These are phyloP conservation scores for Plagodis dolabraria DNA, from an alignment of 2,888 invertebrate species.

Conservation along the genomic window DNA sequence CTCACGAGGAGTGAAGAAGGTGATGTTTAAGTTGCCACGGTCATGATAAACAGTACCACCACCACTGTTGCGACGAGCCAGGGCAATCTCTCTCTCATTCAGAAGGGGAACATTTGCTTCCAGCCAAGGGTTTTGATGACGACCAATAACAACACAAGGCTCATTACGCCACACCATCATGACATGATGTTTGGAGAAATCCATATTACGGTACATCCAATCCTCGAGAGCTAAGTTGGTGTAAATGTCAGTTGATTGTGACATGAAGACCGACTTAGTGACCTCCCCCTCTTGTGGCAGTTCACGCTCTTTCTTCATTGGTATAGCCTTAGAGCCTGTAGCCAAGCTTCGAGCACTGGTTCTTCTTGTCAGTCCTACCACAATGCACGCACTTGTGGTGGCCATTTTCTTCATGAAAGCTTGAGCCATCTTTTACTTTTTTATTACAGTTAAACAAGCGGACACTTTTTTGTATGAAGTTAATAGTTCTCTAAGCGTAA, in stretches of 20 bases:
- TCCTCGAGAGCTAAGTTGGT: constrained; percentile 98
- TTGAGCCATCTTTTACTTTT: constrained; percentile 73
- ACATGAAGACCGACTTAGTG: constrained; percentile 95
- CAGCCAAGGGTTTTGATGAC: constrained; percentile 98
- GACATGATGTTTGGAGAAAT: constrained; percentile 92
- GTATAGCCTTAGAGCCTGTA: constrained; percentile 54
- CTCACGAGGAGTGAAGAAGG: constrained; percentile 94
- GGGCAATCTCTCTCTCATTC: constrained; percentile 86
- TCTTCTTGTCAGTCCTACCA: constrained; percentile 70
- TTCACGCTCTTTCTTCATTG: constrained; percentile 58
- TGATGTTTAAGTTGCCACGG: constrained; percentile 95
- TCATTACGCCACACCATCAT: constrained; percentile 96
- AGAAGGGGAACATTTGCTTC: constrained; percentile 93
- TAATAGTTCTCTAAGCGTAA: constrained; percentile 65
- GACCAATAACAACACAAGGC: constrained; percentile 97
- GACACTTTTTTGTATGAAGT: constrained; percentile 82
- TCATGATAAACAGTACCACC: constrained; percentile 99
- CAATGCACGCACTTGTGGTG: constrained; percentile 66
- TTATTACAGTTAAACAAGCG: constrained; percentile 51
- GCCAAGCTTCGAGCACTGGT: constrained; percentile 64
- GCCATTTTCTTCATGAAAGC: constrained; percentile 75
- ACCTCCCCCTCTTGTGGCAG: constrained; percentile 80
- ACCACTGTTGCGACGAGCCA: constrained; percentile 97
- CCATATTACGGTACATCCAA: constrained; percentile 96
- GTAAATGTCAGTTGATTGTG: constrained; percentile 95